phyloP scores from a whole-genome alignment of 2,888 invertebrate species.

The Argyresthia albistria region DNA sequence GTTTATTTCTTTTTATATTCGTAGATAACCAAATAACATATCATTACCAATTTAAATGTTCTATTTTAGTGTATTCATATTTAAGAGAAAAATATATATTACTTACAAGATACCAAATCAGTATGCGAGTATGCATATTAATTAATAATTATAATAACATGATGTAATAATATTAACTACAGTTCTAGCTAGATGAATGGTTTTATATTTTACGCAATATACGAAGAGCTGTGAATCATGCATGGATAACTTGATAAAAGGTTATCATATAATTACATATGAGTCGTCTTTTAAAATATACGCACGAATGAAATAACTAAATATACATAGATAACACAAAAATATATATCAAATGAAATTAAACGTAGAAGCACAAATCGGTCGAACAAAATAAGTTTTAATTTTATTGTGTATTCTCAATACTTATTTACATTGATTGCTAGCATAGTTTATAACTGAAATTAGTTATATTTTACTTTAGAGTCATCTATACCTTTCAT shows the following conservation, averaged over 20 bases:
- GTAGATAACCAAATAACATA: slow-evolving; percentile 26
- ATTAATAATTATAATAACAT: background rate
- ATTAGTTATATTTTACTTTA: background rate
- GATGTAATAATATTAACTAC: background rate
- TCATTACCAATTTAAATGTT: slow-evolving; percentile 54
- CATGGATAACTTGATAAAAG: no score
- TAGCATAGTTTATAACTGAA: background rate
- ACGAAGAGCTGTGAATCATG: no score
- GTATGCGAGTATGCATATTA: background rate
- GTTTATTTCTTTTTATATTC: no score
- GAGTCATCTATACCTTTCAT: background rate
- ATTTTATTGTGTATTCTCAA: background rate
- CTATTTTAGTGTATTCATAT: slow-evolving; percentile 4
- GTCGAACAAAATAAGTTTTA: background rate
- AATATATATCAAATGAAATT: background rate
- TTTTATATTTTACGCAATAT: no score
- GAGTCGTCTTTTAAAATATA: slow-evolving; percentile 13
- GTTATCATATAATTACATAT: background rate
- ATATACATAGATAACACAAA: background rate
- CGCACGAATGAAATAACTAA: slow-evolving; percentile 12
- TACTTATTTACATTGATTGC: background rate
- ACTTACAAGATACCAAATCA: background rate
- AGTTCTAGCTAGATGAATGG: no score
- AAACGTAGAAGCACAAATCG: no score
- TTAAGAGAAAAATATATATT: background rate